Evolutionary conservation across 1,140 invertebrate genomes (phyloP).

Genomic region (Panagrolaimus sp.): DNA sequence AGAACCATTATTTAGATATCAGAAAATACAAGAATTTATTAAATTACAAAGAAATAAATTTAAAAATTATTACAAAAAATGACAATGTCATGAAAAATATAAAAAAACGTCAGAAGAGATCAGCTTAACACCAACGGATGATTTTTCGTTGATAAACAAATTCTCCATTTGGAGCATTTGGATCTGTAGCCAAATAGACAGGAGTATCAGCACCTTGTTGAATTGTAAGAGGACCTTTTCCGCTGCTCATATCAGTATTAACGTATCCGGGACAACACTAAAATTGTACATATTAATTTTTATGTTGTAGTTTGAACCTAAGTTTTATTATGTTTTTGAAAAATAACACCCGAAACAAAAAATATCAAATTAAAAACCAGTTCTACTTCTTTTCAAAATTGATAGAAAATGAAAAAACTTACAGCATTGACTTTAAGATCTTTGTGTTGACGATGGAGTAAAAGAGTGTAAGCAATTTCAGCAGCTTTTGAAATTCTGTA

Average conservation of each 20-base stretch:
- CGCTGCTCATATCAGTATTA: neutral
- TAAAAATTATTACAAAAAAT: no score
- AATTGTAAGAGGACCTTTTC: neutral
- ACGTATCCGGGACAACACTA: neutral
- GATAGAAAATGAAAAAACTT: neutral
- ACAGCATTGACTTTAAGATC: neutral
- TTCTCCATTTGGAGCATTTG: neutral
- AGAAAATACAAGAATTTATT: no score
- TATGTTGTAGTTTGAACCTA: no score
- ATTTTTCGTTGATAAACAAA: constrained; percentile 1
- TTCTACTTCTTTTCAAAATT: neutral
- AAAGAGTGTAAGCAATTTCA: neutral
- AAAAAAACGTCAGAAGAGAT: no score
- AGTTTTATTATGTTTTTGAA: no score
- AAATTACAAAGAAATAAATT: no score
- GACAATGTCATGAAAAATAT: no score
- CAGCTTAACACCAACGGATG: neutral
- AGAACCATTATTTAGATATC: no score
- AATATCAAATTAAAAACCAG: no score
- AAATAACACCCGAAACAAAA: no score
- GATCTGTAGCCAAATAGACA: neutral
- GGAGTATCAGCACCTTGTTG: constrained; percentile 3
- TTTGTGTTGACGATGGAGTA: neutral
- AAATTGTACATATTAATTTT: neutral
- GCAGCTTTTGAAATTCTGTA: neutral